Evolutionary conservation across 30 jellyfish, hydroid and myxozoan genomes (phyloP).

Genomic region (Morbakka virulenta): DNA sequence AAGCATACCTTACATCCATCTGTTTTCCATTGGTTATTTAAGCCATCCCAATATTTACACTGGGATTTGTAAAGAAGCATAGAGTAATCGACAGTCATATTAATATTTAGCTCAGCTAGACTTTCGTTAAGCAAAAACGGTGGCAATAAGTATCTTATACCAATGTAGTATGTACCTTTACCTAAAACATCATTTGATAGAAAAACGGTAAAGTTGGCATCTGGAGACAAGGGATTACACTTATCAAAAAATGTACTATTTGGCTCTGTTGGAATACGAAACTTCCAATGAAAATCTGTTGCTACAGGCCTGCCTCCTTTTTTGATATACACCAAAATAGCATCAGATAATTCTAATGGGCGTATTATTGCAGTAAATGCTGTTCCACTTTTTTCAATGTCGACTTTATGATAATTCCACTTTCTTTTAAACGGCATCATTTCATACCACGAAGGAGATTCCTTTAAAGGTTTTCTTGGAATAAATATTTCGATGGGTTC

Average conservation of each 20-base stretch:
- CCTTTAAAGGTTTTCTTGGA: neutral
- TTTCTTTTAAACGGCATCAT: neutral
- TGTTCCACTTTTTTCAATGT: neutral
- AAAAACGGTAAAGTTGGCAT: neutral
- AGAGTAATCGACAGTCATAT: neutral
- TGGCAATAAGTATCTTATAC: neutral
- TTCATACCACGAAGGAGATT: neutral
- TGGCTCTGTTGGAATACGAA: neutral
- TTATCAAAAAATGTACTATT: neutral
- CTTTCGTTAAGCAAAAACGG: neutral
- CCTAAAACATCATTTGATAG: neutral
- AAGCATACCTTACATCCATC: neutral
- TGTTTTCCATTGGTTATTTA: neutral
- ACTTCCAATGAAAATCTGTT: neutral
- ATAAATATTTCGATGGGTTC: neutral
- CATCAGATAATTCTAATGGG: neutral
- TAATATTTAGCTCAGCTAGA: neutral
- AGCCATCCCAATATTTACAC: constrained; percentile 4
- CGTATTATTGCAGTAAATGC: neutral
- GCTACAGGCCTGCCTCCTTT: neutral
- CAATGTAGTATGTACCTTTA: neutral
- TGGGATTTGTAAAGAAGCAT: neutral
- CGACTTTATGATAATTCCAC: neutral
- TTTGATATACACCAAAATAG: neutral
- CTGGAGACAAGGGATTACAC: neutral